Evolutionary conservation across 2,888 invertebrate species (phyloP), one percentile per base, ranked within the genome.

Genomic region (Junonia oenone): DNA sequence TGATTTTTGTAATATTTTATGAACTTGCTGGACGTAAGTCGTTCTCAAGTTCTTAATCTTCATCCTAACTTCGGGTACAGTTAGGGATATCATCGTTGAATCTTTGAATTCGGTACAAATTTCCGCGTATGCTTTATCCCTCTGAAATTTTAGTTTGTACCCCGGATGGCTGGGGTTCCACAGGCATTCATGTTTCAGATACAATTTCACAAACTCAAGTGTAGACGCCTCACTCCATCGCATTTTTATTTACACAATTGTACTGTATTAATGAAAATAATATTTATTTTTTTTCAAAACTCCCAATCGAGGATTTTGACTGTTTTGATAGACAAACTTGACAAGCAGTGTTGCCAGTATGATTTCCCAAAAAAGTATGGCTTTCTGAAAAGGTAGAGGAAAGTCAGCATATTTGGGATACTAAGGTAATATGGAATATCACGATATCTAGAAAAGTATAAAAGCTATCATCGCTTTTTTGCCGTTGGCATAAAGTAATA

Each of bases 41-140:
- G 86, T 84, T 55, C 90, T 71, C 6, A 91, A 69, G 59, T 83
- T 90, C 63, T 88, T 90, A 35, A 91, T 90, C 70, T 91, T 91
- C 63, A 78, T 76, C 69, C 86, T 90, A 1, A 90, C 81, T 68
- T 91, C 90, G 0, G 75, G 71, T n/a, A 81, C 60, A 15, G 69
- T 68, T 26, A 88, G 60, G 8, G 66, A 65, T 66, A 79, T 86
- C 52, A 70, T 73, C 3, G 84, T 78, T 2, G 76, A 63, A 27
- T 59, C 60, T 64, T 78, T 77, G 59, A 89, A 87, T 61, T 83
- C 79, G 0, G 65, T 55, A 56, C 69, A 71, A 29, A 89, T 84
- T 38, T 75, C 71, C 1, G 63, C 53, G 60, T 87, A 89, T 0
- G 90, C 89, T 31, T 73, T 74, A 49, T 84, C 77, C 59, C 90